Conservation (phyloP, 64 coral and sea anemone genomes). For the Orbicella faveolata region DNA sequence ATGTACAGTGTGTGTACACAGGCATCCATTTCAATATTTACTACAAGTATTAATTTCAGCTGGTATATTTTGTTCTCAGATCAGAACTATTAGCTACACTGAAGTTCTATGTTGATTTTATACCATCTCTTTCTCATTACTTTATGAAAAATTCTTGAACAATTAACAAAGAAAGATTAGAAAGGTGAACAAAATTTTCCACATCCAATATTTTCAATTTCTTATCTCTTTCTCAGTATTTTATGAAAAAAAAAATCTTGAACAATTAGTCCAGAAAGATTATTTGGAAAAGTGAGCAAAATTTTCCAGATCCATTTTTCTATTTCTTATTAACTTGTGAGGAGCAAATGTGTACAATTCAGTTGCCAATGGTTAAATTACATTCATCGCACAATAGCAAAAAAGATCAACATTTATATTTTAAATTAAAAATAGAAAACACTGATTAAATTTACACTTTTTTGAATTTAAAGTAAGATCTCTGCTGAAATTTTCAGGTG, state of each 20-base stretch:
- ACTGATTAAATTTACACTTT: background rate
- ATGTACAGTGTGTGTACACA: too few species aligned
- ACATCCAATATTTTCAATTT: background rate
- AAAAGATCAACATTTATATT: background rate
- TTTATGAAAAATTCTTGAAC: background rate
- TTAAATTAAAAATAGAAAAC: background rate
- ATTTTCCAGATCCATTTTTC: background rate
- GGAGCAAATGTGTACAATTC: background rate
- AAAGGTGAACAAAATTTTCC: background rate
- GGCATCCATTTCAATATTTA: too few species aligned
- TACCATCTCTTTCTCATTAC: background rate
- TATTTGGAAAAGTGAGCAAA: background rate
- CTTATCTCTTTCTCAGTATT: background rate
- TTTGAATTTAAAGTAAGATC: background rate
- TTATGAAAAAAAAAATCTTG: background rate
- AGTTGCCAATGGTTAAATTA: background rate
- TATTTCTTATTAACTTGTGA: background rate
- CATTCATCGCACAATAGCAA: background rate
- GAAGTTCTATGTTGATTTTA: background rate
- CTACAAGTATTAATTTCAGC: background rate
- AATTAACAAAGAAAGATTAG: background rate
- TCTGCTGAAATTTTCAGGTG: background rate
- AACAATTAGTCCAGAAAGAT: background rate
- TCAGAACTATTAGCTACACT: background rate
- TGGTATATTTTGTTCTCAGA: background rate